phyloP scores from a whole-genome alignment of 2,113 vertebrate species.

The Erythrocercus mccallii region DNA sequence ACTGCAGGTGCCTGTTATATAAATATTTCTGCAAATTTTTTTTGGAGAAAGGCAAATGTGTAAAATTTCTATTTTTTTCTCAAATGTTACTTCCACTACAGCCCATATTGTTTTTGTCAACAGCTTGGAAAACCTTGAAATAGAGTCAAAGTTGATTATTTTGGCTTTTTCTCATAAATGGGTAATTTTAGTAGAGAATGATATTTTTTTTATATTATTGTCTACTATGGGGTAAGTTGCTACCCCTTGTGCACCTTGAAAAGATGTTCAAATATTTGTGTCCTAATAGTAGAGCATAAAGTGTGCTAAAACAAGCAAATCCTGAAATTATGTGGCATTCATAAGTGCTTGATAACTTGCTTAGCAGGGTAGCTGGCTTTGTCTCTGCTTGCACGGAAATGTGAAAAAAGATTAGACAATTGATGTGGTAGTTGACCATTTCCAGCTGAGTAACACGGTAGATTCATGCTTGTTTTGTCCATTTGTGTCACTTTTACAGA shows the following conservation, averaged over 20 bases:
- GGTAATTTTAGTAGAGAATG: not conserved
- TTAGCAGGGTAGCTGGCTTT: not conserved
- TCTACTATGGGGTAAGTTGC: not conserved
- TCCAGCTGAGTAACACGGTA: not conserved
- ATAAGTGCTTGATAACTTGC: not conserved
- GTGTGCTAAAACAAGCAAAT: not conserved
- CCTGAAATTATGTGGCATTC: not conserved
- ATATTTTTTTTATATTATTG: not conserved
- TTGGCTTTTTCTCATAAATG: not conserved
- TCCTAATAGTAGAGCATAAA: not conserved
- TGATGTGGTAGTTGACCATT: not conserved
- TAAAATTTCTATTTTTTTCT: not conserved
- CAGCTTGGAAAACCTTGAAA: not conserved
- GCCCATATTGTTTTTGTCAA: not conserved
- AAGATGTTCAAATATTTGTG: not conserved
- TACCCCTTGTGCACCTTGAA: not conserved
- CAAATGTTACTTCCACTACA: not conserved
- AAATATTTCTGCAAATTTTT: not conserved
- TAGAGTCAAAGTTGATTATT: not conserved
- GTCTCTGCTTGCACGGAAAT: not conserved
- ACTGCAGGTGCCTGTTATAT: not conserved
- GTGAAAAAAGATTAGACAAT: not conserved
- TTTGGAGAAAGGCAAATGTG: not conserved
- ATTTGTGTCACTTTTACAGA: not conserved
- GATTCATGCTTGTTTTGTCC: not conserved